A percentile compares a stretch with the other conserved stretches of the same genome.
These are phyloP conservation scores for Fistularia tabacaria DNA, from an alignment of 2,797 vertebrate species.

Conservation along the genomic window DNA sequence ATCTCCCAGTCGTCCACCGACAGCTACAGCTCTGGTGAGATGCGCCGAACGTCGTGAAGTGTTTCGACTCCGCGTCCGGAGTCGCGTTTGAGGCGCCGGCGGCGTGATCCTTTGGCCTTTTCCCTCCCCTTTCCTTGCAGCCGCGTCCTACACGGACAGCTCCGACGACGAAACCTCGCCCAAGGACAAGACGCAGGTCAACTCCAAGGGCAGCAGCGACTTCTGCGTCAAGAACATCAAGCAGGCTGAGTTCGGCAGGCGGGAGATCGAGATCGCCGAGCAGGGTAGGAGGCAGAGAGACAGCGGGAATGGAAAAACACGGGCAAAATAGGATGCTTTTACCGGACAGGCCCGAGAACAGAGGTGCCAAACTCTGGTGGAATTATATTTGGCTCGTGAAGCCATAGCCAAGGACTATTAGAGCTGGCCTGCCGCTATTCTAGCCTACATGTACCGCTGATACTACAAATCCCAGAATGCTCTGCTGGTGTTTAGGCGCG, in stretches of 20 bases:
- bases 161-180: slow-evolving; percentile 93
- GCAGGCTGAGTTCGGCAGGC: slow-evolving; percentile 90
- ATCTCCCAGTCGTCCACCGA: slow-evolving; percentile 96
- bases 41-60: background rate
- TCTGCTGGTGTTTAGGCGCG: too few species aligned
- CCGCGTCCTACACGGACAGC: slow-evolving; percentile 92
- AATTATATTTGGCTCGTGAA: too few species aligned
- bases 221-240: slow-evolving; percentile 98
- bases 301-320: background rate
- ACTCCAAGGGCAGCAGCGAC: slow-evolving; percentile 89
- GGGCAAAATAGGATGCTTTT: background rate
- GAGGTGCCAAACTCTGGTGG: too few species aligned
- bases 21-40: slow-evolving; percentile 91
- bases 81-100: background rate
- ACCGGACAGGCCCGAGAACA: too few species aligned
- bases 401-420: too few species aligned
- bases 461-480: too few species aligned
- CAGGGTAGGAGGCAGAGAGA: slow-evolving; percentile 77
- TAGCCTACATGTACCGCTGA: too few species aligned
- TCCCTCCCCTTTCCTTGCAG: slow-evolving; percentile 50
- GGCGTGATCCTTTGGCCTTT: background rate
- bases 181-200: slow-evolving; percentile 89
- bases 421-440: too few species aligned
- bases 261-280: slow-evolving; percentile 94
- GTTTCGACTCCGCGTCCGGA: background rate